phyloP scores from a whole-genome alignment of 2,797 vertebrate genomes.

The Betta splendens region DNA sequence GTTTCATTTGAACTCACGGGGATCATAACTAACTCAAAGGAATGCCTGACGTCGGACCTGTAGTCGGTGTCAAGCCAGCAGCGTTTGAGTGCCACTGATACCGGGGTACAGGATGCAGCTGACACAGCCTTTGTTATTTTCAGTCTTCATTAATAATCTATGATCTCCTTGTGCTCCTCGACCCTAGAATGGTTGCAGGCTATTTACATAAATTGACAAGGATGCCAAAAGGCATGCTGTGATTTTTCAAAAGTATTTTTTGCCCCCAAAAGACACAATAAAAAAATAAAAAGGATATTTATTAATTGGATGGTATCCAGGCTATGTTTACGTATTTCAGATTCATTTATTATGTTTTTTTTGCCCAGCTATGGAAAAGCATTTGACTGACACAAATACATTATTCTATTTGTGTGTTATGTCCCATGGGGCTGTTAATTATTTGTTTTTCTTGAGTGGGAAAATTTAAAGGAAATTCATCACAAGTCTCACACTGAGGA shows the following conservation, averaged over 20 bases:
- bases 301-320: constrained; percentile 73
- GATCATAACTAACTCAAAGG: constrained; percentile 14
- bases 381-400: constrained; percentile 80
- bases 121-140: constrained; percentile 74
- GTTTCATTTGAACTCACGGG: constrained; percentile 12
- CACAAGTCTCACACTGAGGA: constrained; percentile 63
- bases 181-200: constrained; percentile 69
- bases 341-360: constrained; percentile 77
- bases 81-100: constrained; percentile 51
- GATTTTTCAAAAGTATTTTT: constrained; percentile 70
- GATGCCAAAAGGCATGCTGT: constrained; percentile 61
- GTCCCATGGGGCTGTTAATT: constrained; percentile 73
- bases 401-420: constrained; percentile 78
- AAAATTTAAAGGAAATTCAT: constrained; percentile 74
- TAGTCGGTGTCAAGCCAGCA: constrained; percentile 31
- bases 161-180: constrained; percentile 69
- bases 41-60: constrained; percentile 28
- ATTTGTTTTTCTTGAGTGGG: constrained; percentile 74
- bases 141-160: constrained; percentile 75
- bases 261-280: constrained; percentile 69
- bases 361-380: constrained; percentile 60
- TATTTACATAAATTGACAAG: constrained; percentile 77
- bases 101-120: constrained; percentile 60
- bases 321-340: constrained; percentile 74
- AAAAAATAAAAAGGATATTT: constrained; percentile 72